These are phyloP conservation scores for Sebastes miniatus DNA, from an alignment of 2,797 vertebrate genomes.

Conservation along the genomic window DNA sequence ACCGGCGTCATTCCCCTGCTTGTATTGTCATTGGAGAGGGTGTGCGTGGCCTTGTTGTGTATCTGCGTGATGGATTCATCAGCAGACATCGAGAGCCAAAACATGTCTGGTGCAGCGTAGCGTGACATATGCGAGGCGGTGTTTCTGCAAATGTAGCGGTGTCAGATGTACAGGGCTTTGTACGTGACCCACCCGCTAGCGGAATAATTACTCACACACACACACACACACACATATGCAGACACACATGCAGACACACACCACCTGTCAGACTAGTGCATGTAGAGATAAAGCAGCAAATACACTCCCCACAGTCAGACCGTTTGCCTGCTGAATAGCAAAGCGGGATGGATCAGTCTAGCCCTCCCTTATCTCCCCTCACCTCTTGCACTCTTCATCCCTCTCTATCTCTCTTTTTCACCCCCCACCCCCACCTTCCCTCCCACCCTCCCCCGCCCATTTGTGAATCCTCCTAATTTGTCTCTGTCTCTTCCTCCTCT, in stretches of 20 bases:
- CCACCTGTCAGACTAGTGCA: constrained; percentile 39
- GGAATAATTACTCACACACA: constrained; percentile 36
- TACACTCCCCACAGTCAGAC: constrained; percentile 41
- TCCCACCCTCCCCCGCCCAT: not conserved
- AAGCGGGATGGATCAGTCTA: constrained; percentile 47
- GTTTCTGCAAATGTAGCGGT: constrained; percentile 31
- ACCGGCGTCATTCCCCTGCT: constrained; percentile 3
- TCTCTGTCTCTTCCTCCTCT: constrained; percentile 15
- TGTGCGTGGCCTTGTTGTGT: not conserved
- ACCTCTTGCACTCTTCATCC: constrained; percentile 61
- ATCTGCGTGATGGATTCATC: constrained; percentile 34
- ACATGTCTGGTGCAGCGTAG: constrained; percentile 22
- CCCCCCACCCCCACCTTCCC: not conserved
- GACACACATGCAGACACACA: constrained; percentile 20
- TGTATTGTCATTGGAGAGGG: not conserved
- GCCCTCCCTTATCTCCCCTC: constrained; percentile 55
- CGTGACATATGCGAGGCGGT: constrained; percentile 31
- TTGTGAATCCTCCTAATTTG: constrained; percentile 44
- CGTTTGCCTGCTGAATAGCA: constrained; percentile 60
- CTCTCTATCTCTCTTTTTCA: constrained; percentile 17
- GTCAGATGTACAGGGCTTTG: constrained; percentile 48
- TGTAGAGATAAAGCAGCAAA: constrained; percentile 57
- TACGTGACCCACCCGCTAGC: constrained; percentile 37
- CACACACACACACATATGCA: constrained; percentile 11
- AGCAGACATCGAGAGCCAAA: constrained; percentile 8